These are phyloP conservation scores for Micropterix aruncella DNA, from an alignment of 2,888 invertebrate genomes.

Conservation along the genomic window DNA sequence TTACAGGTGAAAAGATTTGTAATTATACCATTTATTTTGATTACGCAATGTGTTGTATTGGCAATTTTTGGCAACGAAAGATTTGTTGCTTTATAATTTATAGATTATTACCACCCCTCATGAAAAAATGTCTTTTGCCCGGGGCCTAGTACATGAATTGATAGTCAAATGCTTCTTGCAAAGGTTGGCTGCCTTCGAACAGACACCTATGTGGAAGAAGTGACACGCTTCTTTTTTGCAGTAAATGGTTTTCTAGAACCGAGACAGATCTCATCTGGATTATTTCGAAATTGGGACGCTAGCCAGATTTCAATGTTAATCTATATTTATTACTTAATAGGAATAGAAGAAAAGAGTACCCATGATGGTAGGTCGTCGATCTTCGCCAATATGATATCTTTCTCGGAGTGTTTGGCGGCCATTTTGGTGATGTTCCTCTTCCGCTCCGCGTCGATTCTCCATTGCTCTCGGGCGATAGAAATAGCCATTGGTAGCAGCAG, in stretches of 20 bases:
- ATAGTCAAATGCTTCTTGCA: too few relatives aligned
- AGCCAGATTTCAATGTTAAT: conserved; percentile 3
- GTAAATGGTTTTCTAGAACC: not conserved
- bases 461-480: conserved; percentile 66
- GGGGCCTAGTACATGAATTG: too few relatives aligned
- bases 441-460: conserved; percentile 59
- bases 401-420: conserved; percentile 66
- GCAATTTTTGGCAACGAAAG: too few relatives aligned
- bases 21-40: too few relatives aligned
- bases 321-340: too few relatives aligned
- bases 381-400: conserved; percentile 72
- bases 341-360: conserved; percentile 37
- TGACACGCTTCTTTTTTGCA: not conserved
- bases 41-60: too few relatives aligned
- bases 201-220: not conserved
- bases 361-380: conserved; percentile 88
- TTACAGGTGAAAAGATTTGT: too few relatives aligned
- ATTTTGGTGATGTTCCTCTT: conserved; percentile 64
- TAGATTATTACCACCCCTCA: too few relatives aligned
- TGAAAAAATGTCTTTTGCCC: too few relatives aligned
- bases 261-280: not conserved
- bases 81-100: too few relatives aligned
- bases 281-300: not conserved
- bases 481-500: conserved; percentile 65
- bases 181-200: too few relatives aligned